Conservation (phyloP, 2,113 vertebrate genomes). For the Ictalurus furcatus region DNA sequence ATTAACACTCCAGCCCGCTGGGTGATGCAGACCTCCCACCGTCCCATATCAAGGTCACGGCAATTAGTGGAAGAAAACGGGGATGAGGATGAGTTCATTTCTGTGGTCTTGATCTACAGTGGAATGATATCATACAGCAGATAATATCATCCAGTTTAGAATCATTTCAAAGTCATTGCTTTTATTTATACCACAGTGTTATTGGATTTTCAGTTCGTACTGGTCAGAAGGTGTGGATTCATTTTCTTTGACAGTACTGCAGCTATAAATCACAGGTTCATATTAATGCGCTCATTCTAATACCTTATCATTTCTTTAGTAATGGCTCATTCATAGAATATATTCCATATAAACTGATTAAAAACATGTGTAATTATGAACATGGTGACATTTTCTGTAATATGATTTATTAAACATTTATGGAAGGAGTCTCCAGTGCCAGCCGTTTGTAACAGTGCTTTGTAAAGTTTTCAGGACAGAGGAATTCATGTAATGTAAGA, state of each 20-base stretch:
- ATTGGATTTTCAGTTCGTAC: not conserved
- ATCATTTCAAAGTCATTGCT: not conserved
- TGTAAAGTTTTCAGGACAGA: not conserved
- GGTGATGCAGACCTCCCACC: slow-evolving; percentile 21
- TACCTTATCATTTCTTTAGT: not conserved
- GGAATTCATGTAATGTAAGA: not conserved
- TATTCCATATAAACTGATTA: too few species aligned
- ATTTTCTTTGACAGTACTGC: not conserved
- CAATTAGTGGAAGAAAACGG: slow-evolving; percentile 27
- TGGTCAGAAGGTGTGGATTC: not conserved
- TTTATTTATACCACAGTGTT: not conserved
- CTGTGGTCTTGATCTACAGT: not conserved
- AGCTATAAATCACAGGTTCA: not conserved
- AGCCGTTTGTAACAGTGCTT: not conserved
- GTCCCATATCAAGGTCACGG: slow-evolving; percentile 34
- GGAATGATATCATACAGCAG: not conserved
- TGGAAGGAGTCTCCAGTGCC: not conserved
- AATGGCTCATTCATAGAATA: not conserved
- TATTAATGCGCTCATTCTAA: not conserved
- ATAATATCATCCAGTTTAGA: not conserved
- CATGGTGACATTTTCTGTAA: too few species aligned
- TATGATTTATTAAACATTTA: too few species aligned
- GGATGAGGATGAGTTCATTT: slow-evolving; percentile 10
- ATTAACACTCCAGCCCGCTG: slow-evolving; percentile 46
- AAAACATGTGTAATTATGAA: too few species aligned